These are phyloP conservation scores for Microtus ochrogaster DNA, from an alignment of 2,113 vertebrate genomes.

Conservation along the genomic window DNA sequence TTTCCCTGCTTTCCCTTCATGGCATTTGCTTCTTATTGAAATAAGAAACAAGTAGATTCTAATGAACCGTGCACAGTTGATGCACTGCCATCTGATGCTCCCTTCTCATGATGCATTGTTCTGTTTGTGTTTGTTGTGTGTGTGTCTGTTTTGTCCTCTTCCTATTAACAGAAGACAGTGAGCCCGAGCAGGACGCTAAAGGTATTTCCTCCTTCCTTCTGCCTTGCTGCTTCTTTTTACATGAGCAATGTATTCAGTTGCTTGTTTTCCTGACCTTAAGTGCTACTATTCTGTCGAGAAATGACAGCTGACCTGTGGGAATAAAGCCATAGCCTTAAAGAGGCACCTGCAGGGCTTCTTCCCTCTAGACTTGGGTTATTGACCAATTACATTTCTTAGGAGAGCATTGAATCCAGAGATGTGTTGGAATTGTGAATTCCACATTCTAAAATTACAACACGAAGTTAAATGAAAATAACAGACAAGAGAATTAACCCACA, in stretches of 20 bases:
- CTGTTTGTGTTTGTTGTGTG: constrained; percentile 70
- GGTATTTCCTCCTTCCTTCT: constrained; percentile 73
- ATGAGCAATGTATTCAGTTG: background rate
- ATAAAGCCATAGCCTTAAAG: background rate
- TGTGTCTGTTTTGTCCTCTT: constrained; percentile 66
- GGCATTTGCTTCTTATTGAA: constrained; percentile 65
- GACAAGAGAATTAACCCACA: background rate
- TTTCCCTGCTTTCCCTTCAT: constrained; percentile 51
- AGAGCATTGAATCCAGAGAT: background rate
- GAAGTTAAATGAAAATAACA: constrained; percentile 7
- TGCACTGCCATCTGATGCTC: constrained; percentile 26
- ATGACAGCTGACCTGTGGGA: background rate
- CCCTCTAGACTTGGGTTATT: background rate
- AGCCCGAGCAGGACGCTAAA: constrained; percentile 81
- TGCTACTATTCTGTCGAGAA: constrained; percentile 45
- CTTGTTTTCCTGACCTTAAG: constrained; percentile 36
- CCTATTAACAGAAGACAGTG: constrained; percentile 80
- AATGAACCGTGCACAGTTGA: constrained; percentile 21
- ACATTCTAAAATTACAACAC: constrained; percentile 42
- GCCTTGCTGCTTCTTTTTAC: constrained; percentile 45
- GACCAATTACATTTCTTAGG: constrained; percentile 16
- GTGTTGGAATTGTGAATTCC: background rate
- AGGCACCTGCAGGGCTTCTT: accelerated
- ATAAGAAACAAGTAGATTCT: constrained; percentile 53
- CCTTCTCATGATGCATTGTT: constrained; percentile 70